phyloP scores from a whole-genome alignment of 2,113 vertebrate genomes.

The Gambusia affinis region DNA sequence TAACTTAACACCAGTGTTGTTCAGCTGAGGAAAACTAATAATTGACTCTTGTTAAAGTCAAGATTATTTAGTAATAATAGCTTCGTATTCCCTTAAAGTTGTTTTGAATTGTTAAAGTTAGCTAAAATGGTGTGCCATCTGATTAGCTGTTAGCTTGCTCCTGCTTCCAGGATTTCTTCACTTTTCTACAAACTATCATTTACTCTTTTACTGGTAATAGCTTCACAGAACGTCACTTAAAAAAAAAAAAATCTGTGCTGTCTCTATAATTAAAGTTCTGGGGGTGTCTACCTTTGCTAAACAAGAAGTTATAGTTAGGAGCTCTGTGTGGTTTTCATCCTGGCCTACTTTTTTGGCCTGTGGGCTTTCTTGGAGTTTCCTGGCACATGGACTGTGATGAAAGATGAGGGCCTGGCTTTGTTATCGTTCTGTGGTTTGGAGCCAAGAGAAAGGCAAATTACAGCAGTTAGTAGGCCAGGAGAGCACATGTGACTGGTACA shows the following conservation, averaged over 20 bases:
- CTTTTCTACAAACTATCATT: not conserved
- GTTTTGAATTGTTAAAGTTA: not conserved
- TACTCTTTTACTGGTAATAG: not conserved
- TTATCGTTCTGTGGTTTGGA: slow-evolving; percentile 67
- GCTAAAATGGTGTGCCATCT: not conserved
- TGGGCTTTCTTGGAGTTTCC: slow-evolving; percentile 53
- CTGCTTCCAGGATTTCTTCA: not conserved
- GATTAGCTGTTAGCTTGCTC: no score
- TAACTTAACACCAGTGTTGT: not conserved
- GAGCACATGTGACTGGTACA: slow-evolving; percentile 76
- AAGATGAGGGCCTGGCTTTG: slow-evolving; percentile 58
- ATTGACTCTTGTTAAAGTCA: not conserved
- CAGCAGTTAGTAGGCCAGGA: slow-evolving; percentile 70
- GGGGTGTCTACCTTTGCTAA: not conserved
- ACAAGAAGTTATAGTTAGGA: slow-evolving; percentile 4
- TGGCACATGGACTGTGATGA: slow-evolving; percentile 52
- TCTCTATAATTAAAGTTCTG: not conserved
- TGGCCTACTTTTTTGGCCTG: slow-evolving; percentile 46
- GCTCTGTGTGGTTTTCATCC: slow-evolving; percentile 25
- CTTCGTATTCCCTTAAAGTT: not conserved
- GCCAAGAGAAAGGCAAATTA: slow-evolving; percentile 66
- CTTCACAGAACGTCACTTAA: not conserved
- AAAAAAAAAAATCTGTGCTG: not conserved
- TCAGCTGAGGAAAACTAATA: not conserved
- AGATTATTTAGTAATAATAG: not conserved